Base-by-base conservation (phyloP, 1,140 invertebrate genomes). In the Hypothenemus hampei region DNA sequence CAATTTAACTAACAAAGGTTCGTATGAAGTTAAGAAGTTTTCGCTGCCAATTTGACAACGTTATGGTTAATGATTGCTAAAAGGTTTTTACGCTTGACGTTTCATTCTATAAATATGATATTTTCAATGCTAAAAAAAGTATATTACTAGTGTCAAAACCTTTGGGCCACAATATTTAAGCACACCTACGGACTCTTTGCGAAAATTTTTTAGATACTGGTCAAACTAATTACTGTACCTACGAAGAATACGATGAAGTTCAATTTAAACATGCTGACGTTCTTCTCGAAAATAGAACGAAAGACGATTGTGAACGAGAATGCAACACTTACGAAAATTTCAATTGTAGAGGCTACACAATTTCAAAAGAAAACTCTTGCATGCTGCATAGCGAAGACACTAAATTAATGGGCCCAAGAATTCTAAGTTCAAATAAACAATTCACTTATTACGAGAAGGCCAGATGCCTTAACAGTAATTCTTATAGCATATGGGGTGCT, bases 321-420 rank as follows among this genome's bases (percentile, higher is more conserved):
- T 72, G 70, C 46, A 64, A 69, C 16, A 43, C 31, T 3, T 54
- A 40, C 4, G 44, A 41, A 37, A 41, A 10, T 11, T 72, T 69
- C 41, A 64, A 63, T 40, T 72, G 70, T 54, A 55, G 69, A 40
- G 67, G 65, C 10, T 72, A 61, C 37, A 68, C 60, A 20, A 45
- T 24, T 35, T 20, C 26, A 29, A 48, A 49, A 24, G 40, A 3
- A 8, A 47, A 59, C 24, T 65, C 67, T 47, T 77, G 76, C 48
- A 62, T 69, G 4, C 52, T 77, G 7, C 74, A 77, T 58, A 76
- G 74, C 20, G 75, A 77, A 66, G 74, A 77, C 58, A 72, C 72
- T 21, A 74, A 77, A 20, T 68, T 76, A 2, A 60, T 73, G 41
- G 76, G 76, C 43, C 75, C 76, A 3, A 72, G 69, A 20, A 66